These are phyloP conservation scores for Bruchidius siliquastri DNA, from an alignment of 2,888 invertebrate genomes.

Conservation along the genomic window DNA sequence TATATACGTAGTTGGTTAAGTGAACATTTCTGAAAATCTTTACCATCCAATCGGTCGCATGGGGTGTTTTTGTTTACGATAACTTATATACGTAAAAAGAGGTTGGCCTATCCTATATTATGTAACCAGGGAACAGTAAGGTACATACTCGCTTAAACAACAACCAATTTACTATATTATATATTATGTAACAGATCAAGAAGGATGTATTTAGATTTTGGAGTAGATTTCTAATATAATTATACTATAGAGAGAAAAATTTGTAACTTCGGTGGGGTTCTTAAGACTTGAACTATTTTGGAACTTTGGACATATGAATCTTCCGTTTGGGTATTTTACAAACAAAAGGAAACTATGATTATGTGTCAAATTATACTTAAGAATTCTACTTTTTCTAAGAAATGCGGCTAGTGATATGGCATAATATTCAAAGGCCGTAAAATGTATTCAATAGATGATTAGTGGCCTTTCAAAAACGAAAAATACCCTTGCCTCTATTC, in stretches of 20 bases:
- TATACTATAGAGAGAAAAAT: neutral
- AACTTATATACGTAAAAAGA: conserved; percentile 24
- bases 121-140: conserved; percentile 31
- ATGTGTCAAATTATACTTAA: neutral
- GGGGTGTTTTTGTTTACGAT: too few species aligned
- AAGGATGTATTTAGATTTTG: neutral
- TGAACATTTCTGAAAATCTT: too few species aligned
- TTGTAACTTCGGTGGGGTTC: neutral
- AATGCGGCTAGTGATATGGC: conserved; percentile 39
- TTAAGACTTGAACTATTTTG: neutral
- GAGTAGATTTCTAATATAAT: neutral
- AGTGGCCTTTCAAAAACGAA: conserved; percentile 37
- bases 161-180: too few species aligned
- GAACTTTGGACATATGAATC: neutral
- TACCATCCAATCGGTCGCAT: too few species aligned
- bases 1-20: too few species aligned
- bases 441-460: conserved; percentile 27
- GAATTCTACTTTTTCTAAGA: neutral
- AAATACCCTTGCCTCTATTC: conserved; percentile 34
- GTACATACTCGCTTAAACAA: conserved; percentile 9
- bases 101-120: conserved; percentile 30
- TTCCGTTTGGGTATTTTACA: neutral
- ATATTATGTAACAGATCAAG: neutral
- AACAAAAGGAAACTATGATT: neutral
- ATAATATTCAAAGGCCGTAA: conserved; percentile 35